A percentile compares a stretch with the other conserved stretches of the same genome.
phyloP scores from a whole-genome alignment of 2,797 vertebrate genomes.

The Crenuchus spilurus region DNA sequence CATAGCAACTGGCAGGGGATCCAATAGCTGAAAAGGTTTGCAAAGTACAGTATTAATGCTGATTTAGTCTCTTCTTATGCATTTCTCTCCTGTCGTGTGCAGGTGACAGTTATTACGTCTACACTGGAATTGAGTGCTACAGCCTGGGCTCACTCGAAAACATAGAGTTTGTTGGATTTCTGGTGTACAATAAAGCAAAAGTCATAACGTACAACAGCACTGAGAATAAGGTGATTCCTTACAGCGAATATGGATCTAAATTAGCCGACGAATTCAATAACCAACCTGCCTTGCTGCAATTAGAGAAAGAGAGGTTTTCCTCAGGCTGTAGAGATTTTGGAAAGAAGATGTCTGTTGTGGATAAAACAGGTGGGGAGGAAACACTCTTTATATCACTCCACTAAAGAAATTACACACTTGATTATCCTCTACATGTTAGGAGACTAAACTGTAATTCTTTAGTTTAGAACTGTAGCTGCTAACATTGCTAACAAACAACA shows the following conservation, averaged over 20 bases:
- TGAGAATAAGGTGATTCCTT: background rate
- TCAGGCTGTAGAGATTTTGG: background rate
- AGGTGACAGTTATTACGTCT: background rate
- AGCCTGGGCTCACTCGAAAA: background rate
- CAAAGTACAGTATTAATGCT: too few species aligned
- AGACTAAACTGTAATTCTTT: too few species aligned
- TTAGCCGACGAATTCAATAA: conserved; percentile 3
- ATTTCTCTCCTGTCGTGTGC: too few species aligned
- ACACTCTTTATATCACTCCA: too few species aligned
- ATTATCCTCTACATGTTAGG: too few species aligned
- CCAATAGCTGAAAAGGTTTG: too few species aligned
- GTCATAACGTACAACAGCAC: conserved; percentile 30
- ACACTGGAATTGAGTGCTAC: background rate
- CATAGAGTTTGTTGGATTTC: background rate
- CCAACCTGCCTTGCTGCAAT: conserved; percentile 1
- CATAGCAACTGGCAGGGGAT: too few species aligned
- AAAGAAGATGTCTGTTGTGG: background rate
- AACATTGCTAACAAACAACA: too few species aligned
- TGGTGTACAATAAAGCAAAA: conserved; percentile 11
- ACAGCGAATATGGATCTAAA: conserved; percentile 23
- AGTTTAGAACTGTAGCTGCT: too few species aligned
- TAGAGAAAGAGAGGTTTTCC: background rate
- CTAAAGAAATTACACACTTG: too few species aligned
- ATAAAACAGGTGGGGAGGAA: background rate
- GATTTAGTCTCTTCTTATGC: too few species aligned